Conservation (phyloP, 2,113 vertebrate species). For the Xiphophorus hellerii region DNA sequence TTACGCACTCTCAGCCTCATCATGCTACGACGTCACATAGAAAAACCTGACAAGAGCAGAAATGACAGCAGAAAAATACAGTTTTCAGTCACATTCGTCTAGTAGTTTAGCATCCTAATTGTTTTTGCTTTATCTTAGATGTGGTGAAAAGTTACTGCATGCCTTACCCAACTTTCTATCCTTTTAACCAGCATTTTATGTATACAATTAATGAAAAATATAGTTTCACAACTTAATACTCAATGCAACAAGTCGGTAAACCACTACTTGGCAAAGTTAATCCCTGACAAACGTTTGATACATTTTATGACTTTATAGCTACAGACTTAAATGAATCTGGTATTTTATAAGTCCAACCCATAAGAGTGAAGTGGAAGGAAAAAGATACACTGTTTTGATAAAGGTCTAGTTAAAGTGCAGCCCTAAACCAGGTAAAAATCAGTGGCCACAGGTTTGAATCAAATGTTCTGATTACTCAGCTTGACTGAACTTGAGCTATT, state of each 20-base stretch:
- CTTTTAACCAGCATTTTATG: too few relatives aligned
- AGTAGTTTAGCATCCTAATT: background rate
- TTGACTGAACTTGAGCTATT: background rate
- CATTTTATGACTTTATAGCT: background rate
- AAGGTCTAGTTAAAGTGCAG: background rate
- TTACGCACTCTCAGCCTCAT: constrained; percentile 99
- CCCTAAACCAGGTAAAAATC: background rate
- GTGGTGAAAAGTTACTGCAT: too few relatives aligned
- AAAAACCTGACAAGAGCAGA: constrained; percentile 77
- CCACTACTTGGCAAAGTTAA: too few relatives aligned
- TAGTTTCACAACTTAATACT: too few relatives aligned
- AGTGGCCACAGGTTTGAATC: background rate
- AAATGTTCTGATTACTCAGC: background rate
- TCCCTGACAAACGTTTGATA: too few relatives aligned
- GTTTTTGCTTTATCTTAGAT: background rate
- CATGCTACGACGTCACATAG: constrained; percentile 87
- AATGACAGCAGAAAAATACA: background rate
- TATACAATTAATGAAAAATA: too few relatives aligned
- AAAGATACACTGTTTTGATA: background rate
- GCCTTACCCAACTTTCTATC: too few relatives aligned
- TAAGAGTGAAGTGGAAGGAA: background rate
- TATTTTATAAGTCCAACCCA: background rate
- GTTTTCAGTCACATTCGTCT: background rate
- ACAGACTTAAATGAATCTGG: background rate
- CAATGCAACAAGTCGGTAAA: too few relatives aligned